phyloP scores from a whole-genome alignment of 2,113 vertebrate genomes.

The Pseudopipra pipra region DNA sequence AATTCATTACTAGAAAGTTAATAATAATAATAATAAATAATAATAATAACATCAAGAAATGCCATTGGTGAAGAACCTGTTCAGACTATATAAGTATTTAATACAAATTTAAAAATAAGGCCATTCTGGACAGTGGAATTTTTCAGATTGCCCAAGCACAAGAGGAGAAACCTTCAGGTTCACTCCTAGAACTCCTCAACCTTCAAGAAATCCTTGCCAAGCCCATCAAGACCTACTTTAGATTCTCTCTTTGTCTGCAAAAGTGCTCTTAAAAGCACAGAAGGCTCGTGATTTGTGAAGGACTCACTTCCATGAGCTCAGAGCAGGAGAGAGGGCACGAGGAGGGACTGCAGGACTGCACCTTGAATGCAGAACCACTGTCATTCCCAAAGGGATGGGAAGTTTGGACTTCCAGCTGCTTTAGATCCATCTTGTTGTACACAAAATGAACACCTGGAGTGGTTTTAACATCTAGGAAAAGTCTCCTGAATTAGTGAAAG shows the following conservation, averaged over 20 bases:
- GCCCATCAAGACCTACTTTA: background rate
- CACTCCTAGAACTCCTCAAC: background rate
- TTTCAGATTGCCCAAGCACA: background rate
- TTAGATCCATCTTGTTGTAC: background rate
- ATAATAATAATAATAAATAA: rapidly evolving
- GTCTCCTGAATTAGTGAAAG: background rate
- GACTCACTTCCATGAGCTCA: background rate
- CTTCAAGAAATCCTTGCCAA: background rate
- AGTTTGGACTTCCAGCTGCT: background rate
- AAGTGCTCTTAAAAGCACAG: background rate
- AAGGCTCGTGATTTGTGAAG: background rate
- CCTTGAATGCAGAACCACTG: background rate
- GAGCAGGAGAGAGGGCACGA: background rate
- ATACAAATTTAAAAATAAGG: background rate
- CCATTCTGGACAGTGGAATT: background rate
- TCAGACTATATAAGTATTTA: background rate
- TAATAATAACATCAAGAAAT: background rate
- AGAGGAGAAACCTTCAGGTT: background rate
- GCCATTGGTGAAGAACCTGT: background rate
- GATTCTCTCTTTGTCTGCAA: background rate
- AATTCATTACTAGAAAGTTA: background rate
- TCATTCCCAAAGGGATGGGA: background rate
- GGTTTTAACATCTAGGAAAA: background rate
- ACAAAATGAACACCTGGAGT: background rate
- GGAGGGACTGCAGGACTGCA: background rate